Conservation (phyloP, 2,888 invertebrate species). For the Buathra laborator region DNA sequence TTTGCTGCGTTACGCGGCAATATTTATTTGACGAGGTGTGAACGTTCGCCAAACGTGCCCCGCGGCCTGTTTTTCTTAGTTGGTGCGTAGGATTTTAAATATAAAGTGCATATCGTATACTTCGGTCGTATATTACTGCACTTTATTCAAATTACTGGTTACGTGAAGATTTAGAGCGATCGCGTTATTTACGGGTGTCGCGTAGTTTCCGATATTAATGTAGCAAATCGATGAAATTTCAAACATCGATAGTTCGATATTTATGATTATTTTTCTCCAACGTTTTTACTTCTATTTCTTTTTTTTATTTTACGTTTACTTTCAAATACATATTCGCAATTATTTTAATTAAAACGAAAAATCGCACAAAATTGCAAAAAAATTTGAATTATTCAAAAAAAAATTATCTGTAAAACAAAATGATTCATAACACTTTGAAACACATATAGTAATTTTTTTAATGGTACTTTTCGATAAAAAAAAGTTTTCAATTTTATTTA, state of each 20-base stretch:
- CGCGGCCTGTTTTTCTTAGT: slow-evolving; percentile 45
- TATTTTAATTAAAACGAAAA: too few relatives aligned
- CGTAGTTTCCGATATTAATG: not conserved
- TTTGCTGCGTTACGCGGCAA: slow-evolving; percentile 26
- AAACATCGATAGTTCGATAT: not conserved
- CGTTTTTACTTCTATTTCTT: not conserved
- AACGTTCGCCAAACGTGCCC: slow-evolving; percentile 54
- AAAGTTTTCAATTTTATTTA: too few relatives aligned
- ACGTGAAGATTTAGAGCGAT: not conserved
- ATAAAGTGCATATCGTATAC: slow-evolving; percentile 16
- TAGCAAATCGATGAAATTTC: not conserved
- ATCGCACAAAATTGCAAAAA: too few relatives aligned
- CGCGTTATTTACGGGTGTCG: not conserved
- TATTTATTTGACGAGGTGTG: slow-evolving; percentile 61
- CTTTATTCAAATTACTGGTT: not conserved
- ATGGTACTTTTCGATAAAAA: too few relatives aligned
- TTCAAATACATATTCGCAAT: too few relatives aligned
- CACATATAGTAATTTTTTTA: too few relatives aligned
- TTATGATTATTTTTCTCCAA: not conserved
- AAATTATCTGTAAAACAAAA: too few relatives aligned
- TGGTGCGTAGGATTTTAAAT: not conserved
- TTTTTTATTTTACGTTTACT: too few relatives aligned
- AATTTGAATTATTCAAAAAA: too few relatives aligned
- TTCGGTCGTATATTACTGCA: not conserved
- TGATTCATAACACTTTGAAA: too few relatives aligned